These are phyloP conservation scores for Aporophyla nigra DNA, from an alignment of 2,888 invertebrate genomes.

Conservation along the genomic window DNA sequence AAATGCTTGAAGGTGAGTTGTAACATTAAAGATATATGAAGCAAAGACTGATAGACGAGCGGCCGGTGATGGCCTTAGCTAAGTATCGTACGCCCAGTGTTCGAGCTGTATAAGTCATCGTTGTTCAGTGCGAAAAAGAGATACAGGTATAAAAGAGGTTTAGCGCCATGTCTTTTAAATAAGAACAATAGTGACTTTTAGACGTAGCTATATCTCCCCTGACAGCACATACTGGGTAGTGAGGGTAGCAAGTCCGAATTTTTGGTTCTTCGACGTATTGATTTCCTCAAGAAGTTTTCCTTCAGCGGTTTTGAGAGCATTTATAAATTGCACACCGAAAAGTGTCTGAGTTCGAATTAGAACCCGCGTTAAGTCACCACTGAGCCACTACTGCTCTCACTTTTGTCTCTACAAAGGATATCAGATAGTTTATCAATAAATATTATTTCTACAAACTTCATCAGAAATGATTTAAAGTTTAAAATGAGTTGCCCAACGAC, in stretches of 20 bases:
- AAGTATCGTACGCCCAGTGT: not conserved
- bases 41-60: not conserved
- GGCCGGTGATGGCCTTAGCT: not conserved
- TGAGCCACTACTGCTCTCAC: not conserved
- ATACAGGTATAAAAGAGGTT: not conserved
- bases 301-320: not conserved
- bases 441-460: not conserved
- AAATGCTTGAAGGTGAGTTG: constrained; percentile 94
- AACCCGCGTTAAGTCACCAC: too few species aligned
- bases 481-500: constrained; percentile 9
- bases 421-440: not conserved
- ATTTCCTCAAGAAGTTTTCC: too few species aligned
- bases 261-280: not conserved
- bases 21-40: not conserved
- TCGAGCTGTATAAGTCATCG: not conserved
- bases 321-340: too few species aligned
- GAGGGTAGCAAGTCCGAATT: not conserved
- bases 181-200: not conserved
- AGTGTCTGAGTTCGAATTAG: too few species aligned
- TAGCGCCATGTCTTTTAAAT: not conserved
- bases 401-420: not conserved
- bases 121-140: not conserved
- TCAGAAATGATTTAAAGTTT: not conserved
- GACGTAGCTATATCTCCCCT: not conserved
- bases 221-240: not conserved